These are phyloP conservation scores for Macaria notata DNA, from an alignment of 2,888 invertebrate species.

Conservation along the genomic window DNA sequence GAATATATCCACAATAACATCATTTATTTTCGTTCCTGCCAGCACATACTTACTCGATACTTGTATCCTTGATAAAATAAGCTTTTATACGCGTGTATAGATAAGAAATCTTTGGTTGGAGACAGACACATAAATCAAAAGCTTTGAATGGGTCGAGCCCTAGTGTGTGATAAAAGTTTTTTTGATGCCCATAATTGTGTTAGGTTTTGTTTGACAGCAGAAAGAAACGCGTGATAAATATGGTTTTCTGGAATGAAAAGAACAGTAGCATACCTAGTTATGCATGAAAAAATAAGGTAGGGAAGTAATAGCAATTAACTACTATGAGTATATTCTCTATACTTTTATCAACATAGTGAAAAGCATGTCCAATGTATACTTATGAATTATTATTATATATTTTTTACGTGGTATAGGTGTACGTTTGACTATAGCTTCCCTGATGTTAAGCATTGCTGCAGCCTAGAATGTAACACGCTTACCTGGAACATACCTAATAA, in stretches of 20 bases:
- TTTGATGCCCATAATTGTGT: constrained; percentile 33
- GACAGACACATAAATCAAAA: constrained; percentile 72
- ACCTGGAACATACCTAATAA: no score
- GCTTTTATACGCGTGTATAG: constrained; percentile 56
- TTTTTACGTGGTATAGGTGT: no score
- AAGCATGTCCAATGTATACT: no score
- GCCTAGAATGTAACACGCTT: no score
- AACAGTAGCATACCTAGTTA: not conserved
- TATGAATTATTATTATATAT: no score
- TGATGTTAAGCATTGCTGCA: no score
- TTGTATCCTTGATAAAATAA: constrained; percentile 58
- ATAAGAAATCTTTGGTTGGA: constrained; percentile 65
- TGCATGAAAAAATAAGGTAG: not conserved
- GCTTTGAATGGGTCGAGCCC: constrained; percentile 65
- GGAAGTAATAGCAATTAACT: not conserved
- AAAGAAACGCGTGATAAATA: constrained; percentile 13
- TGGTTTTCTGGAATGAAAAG: not conserved
- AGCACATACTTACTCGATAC: constrained; percentile 19
- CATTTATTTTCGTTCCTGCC: constrained; percentile 44
- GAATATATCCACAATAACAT: no score
- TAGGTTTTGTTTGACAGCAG: constrained; percentile 25
- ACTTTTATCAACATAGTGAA: no score
- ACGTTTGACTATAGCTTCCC: no score
- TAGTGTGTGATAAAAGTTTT: constrained; percentile 35
- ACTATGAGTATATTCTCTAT: not conserved